Conservation (phyloP, 2,113 vertebrate species). For the Nettapus auritus region DNA sequence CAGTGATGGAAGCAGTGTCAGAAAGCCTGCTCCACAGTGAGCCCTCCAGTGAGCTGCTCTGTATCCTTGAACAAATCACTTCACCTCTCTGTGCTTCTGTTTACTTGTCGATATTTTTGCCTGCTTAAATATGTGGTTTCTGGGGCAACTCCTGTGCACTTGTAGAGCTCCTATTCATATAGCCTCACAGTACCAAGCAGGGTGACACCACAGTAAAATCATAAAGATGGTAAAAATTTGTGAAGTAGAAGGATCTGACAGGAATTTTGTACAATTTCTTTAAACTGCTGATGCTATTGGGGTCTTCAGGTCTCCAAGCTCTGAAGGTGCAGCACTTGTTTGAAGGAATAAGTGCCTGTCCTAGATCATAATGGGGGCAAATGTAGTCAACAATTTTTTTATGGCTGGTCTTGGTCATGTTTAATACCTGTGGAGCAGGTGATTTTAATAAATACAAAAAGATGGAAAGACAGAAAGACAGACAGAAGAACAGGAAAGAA, state of each 20-base stretch:
- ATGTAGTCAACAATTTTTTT: conserved; percentile 8
- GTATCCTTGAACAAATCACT: conserved; percentile 39
- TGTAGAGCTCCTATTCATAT: background rate
- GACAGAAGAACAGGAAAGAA: background rate
- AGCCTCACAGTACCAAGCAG: background rate
- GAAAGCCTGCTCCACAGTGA: background rate
- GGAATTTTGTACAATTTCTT: background rate
- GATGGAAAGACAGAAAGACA: conserved; percentile 3
- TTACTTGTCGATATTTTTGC: conserved; percentile 31
- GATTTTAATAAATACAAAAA: conserved; percentile 48
- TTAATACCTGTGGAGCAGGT: conserved; percentile 47
- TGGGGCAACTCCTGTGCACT: background rate
- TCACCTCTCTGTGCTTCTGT: background rate
- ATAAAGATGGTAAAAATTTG: background rate
- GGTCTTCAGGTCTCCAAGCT: background rate
- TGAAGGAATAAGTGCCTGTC: background rate
- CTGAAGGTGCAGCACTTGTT: background rate
- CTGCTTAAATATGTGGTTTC: background rate
- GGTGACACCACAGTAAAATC: background rate
- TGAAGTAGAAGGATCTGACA: background rate
- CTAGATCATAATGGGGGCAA: background rate
- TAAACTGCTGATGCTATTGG: background rate
- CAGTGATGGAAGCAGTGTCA: background rate
- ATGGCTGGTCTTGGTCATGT: background rate
- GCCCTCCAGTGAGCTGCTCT: background rate